These are phyloP conservation scores for Ciconia stormi DNA, from an alignment of 2,113 vertebrate genomes.

Conservation along the genomic window DNA sequence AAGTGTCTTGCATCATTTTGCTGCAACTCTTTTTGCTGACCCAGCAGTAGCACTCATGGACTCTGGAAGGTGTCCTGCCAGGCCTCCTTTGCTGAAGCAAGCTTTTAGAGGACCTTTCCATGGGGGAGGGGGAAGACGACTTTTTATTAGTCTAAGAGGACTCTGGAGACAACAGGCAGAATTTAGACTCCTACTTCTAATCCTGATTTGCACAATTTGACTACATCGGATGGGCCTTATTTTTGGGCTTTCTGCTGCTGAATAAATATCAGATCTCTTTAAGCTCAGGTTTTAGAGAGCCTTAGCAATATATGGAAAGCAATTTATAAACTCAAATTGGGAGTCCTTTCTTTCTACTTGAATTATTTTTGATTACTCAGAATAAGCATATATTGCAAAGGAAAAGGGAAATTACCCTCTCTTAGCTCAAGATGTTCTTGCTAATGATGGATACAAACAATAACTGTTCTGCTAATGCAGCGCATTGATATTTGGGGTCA, in stretches of 20 bases:
- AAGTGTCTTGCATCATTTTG: conserved; percentile 41
- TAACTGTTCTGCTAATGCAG: background rate
- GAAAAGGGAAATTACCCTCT: background rate
- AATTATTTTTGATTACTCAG: background rate
- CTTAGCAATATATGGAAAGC: background rate
- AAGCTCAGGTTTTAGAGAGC: background rate
- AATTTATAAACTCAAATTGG: background rate
- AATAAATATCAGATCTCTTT: background rate
- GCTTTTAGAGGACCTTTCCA: background rate
- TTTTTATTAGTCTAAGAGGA: conserved; percentile 22
- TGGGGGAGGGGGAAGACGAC: background rate
- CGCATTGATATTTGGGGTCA: background rate
- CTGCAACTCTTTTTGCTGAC: conserved; percentile 36
- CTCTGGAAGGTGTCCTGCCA: conserved; percentile 54
- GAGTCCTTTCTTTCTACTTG: background rate
- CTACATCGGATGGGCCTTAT: background rate
- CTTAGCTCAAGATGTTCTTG: background rate
- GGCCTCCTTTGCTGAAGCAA: conserved; percentile 37
- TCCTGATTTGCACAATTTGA: conserved; percentile 56
- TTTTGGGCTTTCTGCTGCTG: conserved; percentile 9
- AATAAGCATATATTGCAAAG: background rate
- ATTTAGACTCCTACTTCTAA: background rate
- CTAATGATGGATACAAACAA: background rate
- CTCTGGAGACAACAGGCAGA: background rate
- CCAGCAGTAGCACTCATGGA: conserved; percentile 11